phyloP scores from a whole-genome alignment of 2,888 invertebrate genomes.

The Entomobrya multifasciata region DNA sequence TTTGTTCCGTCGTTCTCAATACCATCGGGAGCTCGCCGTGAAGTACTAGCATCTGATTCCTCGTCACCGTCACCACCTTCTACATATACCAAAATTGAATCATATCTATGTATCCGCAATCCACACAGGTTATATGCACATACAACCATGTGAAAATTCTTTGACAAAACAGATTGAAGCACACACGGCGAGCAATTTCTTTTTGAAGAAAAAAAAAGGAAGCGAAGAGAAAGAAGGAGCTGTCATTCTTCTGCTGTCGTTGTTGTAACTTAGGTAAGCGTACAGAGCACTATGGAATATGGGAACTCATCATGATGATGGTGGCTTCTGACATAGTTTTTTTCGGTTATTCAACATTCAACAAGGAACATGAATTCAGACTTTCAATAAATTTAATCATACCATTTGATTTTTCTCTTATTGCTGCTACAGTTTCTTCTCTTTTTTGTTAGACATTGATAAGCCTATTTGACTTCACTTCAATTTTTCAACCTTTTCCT shows the following conservation, averaged over 20 bases:
- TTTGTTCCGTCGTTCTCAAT: background rate
- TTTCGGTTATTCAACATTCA: background rate
- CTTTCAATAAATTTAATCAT: slow-evolving; percentile 56
- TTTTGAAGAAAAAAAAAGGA: background rate
- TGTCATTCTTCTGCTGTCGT: slow-evolving; percentile 6
- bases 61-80: slow-evolving; percentile 31
- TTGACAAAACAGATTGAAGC: slow-evolving; percentile 27
- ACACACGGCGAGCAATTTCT: slow-evolving; percentile 25
- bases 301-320: background rate
- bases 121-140: background rate
- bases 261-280: background rate
- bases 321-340: slow-evolving; percentile 33
- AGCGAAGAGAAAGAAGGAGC: slow-evolving; percentile 1
- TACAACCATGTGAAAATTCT: slow-evolving; percentile 2
- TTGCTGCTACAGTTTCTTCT: background rate
- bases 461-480: slow-evolving; percentile 43
- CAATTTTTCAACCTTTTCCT: slow-evolving; percentile 58
- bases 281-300: background rate
- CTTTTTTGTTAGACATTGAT: slow-evolving; percentile 52
- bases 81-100: slow-evolving; percentile 25
- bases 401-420: slow-evolving; percentile 30
- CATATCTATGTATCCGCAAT: background rate
- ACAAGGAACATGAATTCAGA: background rate
- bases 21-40: background rate
- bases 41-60: slow-evolving; percentile 13